These are phyloP conservation scores for Volucella bombylans DNA, from an alignment of 2,888 invertebrate species.

Conservation along the genomic window DNA sequence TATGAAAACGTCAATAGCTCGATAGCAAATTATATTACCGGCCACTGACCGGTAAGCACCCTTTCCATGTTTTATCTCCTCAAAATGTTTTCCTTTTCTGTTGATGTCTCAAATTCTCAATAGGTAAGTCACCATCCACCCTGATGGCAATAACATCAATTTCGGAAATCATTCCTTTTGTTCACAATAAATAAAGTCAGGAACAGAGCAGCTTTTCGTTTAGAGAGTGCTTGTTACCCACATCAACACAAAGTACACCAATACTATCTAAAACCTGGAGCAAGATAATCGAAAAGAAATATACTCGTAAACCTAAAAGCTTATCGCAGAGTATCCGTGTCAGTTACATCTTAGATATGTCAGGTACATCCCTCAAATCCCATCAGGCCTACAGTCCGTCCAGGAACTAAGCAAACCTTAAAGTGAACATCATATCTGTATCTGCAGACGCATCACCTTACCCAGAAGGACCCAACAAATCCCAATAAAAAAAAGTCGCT, in stretches of 20 bases:
- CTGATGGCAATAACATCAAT: too few relatives aligned
- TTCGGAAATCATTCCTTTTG: too few relatives aligned
- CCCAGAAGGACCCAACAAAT: background rate
- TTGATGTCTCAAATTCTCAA: too few relatives aligned
- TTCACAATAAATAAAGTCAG: background rate
- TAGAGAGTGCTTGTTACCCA: constrained; percentile 1
- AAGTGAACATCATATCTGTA: background rate
- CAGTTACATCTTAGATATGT: background rate
- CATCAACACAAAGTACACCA: constrained; percentile 31
- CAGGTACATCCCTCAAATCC: constrained; percentile 2
- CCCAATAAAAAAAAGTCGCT: background rate
- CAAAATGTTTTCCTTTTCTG: too few relatives aligned
- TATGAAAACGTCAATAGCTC: too few relatives aligned
- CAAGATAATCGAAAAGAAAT: too few relatives aligned
- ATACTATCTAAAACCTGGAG: too few relatives aligned
- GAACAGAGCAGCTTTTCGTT: background rate
- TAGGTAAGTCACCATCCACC: too few relatives aligned
- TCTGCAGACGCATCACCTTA: background rate
- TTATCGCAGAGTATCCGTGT: constrained; percentile 1
- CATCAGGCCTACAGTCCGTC: background rate
- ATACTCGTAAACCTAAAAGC: background rate
- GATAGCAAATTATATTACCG: too few relatives aligned
- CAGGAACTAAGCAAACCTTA: background rate
- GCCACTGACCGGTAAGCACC: too few relatives aligned
- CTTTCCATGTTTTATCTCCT: too few relatives aligned